A percentile compares a stretch with the other conserved stretches of the same genome.
Conservation (phyloP, 2,113 vertebrate genomes). For the Leptodactylus fuscus region DNA sequence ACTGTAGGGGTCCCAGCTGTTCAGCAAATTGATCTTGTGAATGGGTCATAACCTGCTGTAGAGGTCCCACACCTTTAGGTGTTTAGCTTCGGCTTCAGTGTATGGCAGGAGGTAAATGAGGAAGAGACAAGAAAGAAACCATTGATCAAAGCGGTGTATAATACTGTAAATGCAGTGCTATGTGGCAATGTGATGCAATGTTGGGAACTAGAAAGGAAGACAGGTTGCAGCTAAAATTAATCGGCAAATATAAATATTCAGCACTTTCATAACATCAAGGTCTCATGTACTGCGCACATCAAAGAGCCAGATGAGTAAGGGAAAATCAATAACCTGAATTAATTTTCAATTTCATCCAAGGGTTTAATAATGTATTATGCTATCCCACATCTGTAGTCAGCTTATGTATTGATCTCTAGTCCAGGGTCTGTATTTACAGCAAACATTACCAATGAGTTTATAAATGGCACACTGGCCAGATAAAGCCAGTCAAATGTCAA, state of each 20-base stretch:
- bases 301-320: slow-evolving; percentile 57
- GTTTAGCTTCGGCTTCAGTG: neutral
- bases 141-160: neutral
- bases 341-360: slow-evolving; percentile 63
- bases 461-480: slow-evolving; percentile 23
- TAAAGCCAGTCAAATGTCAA: slow-evolving; percentile 23
- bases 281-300: slow-evolving; percentile 55
- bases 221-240: slow-evolving; percentile 42
- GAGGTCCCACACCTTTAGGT: too few species aligned
- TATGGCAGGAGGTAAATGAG: neutral
- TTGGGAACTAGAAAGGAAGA: neutral
- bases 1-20: too few species aligned
- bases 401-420: slow-evolving; percentile 62
- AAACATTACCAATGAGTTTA: slow-evolving; percentile 55
- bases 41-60: too few species aligned
- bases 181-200: neutral
- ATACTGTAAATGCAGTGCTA: neutral
- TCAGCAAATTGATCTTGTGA: too few species aligned
- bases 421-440: slow-evolving; percentile 59
- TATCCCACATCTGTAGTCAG: slow-evolving; percentile 58
- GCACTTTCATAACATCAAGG: slow-evolving; percentile 54
- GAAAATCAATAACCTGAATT: slow-evolving; percentile 64
- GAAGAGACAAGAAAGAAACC: neutral
- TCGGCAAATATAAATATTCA: slow-evolving; percentile 16
- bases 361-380: slow-evolving; percentile 62